Evolutionary conservation across 2,888 invertebrate species (phyloP), one percentile per base, ranked within the genome.

Genomic region (Nasonovia ribisnigri): DNA sequence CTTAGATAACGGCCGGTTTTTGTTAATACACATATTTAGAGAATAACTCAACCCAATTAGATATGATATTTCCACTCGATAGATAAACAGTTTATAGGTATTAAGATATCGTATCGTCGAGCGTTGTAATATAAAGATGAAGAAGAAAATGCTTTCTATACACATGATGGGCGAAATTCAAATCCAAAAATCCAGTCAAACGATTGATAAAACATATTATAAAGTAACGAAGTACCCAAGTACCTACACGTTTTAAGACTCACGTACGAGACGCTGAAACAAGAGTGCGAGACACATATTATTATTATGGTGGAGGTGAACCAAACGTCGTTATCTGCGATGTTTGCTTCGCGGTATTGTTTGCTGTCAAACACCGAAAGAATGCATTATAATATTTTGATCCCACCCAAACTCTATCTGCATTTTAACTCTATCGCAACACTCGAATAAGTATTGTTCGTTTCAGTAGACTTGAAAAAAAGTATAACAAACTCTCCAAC

Each of bases 41-140:
- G 46, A 60, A 67, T n/a, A 90, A 67, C 43, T 90, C 90, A 67
- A 67, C 29, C 43, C 43, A 60, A 60, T 77, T 90, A 90, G 90
- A 90, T 48, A 48, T 67, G 6, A 48, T 51, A 36, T 29, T 77
- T 24, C 24, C n/a, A 84, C 67, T 51, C 26, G 51, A 84, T 42
- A 84, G 51, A 51, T 91, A 91, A 89, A 89, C 29, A 51, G 6
- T 77, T 36, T 36, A 20, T 77, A 36, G 36, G 48, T 77, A 90
- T 26, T 36, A 48, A 46, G n/a, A 29, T 57, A 42, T 36, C 36
- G 36, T 36, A 77, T 3, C 43, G 16, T 0, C 42, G 3, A 84
- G 20, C 0, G n/a, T 3, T 46, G 16, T 84, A 51, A 11, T 46
- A 46, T 10, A 84, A 42, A 51, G 51, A 91, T 84, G 6, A 51